Conservation (phyloP, 2,797 vertebrate species). For the Myioborus melanocephalus region DNA sequence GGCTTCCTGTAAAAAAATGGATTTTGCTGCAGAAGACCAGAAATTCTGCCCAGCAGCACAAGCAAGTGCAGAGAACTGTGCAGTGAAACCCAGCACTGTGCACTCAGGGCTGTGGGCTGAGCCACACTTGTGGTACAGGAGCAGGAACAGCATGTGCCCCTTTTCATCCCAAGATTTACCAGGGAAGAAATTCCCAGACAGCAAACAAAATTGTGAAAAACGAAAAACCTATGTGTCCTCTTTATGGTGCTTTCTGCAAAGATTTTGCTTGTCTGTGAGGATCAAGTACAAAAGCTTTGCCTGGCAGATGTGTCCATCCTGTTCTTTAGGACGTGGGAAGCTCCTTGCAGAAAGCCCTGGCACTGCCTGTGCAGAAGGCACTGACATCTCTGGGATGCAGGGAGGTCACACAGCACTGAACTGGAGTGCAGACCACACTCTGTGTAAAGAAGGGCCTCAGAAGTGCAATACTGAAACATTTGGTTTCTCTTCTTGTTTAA, state of each 20-base stretch:
- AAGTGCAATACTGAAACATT: conserved; percentile 11
- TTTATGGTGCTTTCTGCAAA: not conserved
- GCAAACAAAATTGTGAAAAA: not conserved
- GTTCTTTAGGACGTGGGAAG: not conserved
- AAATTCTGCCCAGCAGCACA: not conserved
- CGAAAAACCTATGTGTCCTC: not conserved
- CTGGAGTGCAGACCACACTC: not conserved
- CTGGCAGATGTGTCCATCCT: not conserved
- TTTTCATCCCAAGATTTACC: not conserved
- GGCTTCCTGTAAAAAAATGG: not conserved
- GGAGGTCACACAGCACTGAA: not conserved
- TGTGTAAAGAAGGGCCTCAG: not conserved
- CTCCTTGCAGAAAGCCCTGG: not conserved
- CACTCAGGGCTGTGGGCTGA: not conserved
- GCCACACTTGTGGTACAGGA: not conserved
- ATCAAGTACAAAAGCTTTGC: not conserved
- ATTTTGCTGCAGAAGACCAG: not conserved
- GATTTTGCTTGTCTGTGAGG: not conserved
- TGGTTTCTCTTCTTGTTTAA: conserved; percentile 47
- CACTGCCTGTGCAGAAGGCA: not conserved
- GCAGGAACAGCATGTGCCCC: not conserved
- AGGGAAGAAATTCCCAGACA: not conserved
- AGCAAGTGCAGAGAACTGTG: not conserved
- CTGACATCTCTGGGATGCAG: not conserved
- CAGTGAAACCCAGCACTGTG: not conserved